phyloP scores from a whole-genome alignment of 2,113 vertebrate species.

The Urocynchramus pylzowi region DNA sequence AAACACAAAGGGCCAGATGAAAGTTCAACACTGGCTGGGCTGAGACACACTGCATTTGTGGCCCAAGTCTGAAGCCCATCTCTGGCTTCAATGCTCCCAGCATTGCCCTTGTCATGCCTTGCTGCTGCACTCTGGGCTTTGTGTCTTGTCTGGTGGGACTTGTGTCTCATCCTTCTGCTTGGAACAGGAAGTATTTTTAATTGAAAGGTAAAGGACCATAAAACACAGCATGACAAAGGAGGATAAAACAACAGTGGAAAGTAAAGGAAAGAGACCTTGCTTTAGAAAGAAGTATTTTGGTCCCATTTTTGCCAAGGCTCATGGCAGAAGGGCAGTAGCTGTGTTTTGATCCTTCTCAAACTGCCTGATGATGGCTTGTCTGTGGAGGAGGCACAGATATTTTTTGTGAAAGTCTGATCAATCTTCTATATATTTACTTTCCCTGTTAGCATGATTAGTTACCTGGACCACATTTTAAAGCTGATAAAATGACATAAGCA shows the following conservation, averaged over 20 bases:
- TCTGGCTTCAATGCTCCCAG: background rate
- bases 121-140: background rate
- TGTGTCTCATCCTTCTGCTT: background rate
- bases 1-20: background rate
- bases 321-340: background rate
- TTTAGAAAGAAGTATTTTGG: background rate
- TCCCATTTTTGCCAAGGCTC: background rate
- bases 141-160: background rate
- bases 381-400: background rate
- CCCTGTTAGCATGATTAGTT: background rate
- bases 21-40: background rate
- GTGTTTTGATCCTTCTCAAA: background rate
- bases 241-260: background rate
- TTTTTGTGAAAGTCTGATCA: background rate
- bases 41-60: background rate
- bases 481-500: background rate
- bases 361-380: background rate
- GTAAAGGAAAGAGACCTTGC: background rate
- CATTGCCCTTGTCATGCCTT: accelerated
- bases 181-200: background rate
- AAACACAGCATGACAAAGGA: background rate
- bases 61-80: background rate
- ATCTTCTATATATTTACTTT: background rate
- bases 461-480: background rate
- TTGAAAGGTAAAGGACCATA: background rate